Evolutionary conservation across 2,888 invertebrate species (phyloP), one percentile per base, ranked within the genome.

Genomic region (Callyntrura guangdongensis): DNA sequence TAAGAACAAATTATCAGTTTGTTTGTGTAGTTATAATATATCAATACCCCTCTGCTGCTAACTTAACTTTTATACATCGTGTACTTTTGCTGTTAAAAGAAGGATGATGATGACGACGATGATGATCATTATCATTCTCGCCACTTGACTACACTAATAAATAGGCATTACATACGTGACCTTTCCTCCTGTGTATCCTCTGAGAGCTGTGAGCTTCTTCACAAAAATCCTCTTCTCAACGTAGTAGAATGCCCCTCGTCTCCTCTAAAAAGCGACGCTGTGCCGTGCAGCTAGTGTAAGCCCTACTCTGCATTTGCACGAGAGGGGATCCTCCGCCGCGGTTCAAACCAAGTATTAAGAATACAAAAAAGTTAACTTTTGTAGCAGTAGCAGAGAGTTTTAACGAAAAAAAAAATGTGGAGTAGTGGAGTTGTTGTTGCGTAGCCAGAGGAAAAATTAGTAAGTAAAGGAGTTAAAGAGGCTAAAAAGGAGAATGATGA

Each of bases 121-220:
- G 36, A 36, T 36, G 36, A 53, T 53, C 14, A 53, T 53, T 14
- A 53, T 53, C 53, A 53, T 11, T 9, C 14, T 14, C 14, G 14
- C 53, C 53, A 53, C 53, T 53, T 53, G 53, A 53, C 53, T 53
- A 14, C 53, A 53, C 12, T 53, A 53, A 53, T 36, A 36, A 53
- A 53, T 59, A 59, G 59, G 59, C 17, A 17, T 64, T 64, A 22
- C 22, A 64, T 64, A 64, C 64, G 64, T 64, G 64, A 64, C 64
- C 64, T 64, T 64, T 64, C 64, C 64, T 64, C 64, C 53, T 53
- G 53, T 64, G 64, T 64, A 64, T 64, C 64, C 64, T 64, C 64
- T 59, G n/a, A 64, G 64, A 8, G 64, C 64, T 12, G 25, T 25
- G 64, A 25, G 9, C 59, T 14, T 59, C 59, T 14, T 17, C 64